Conservation (phyloP, 2,113 vertebrate species). For the Brachyhypopomus occidentalis region DNA sequence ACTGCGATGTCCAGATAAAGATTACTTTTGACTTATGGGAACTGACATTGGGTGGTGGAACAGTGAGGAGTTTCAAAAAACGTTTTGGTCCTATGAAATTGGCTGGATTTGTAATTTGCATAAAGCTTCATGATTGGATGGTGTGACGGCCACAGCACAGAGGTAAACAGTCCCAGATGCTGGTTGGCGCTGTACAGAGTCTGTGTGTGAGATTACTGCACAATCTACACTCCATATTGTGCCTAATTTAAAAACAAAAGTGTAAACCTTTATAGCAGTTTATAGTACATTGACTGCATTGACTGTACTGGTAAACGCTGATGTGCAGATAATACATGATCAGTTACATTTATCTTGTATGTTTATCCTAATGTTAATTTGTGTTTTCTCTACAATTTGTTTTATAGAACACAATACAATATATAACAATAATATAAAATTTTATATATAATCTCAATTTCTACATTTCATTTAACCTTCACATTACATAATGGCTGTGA, state of each 20-base stretch:
- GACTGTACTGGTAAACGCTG: too few relatives aligned
- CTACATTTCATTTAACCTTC: neutral
- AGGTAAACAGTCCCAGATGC: constrained; percentile 16
- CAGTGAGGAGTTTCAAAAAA: neutral
- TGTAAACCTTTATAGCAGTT: too few relatives aligned
- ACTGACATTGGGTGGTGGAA: neutral
- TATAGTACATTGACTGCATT: too few relatives aligned
- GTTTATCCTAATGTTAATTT: neutral
- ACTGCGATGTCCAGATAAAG: neutral
- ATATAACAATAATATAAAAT: too few relatives aligned
- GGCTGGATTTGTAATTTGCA: neutral
- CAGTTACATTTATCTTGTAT: neutral
- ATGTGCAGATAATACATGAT: neutral
- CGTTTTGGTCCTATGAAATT: neutral
- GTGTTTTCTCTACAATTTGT: neutral
- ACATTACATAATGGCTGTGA: neutral
- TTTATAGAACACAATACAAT: too few relatives aligned
- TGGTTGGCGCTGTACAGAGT: neutral
- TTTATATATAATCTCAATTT: neutral
- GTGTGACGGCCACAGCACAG: constrained; percentile 10
- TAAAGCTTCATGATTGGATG: neutral
- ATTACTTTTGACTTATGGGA: neutral
- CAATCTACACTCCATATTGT: neutral
- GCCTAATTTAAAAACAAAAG: neutral
- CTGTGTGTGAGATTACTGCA: neutral